Evolutionary conservation across 2,888 invertebrate genomes (phyloP).

Genomic region (Cerceris ruficornis): DNA sequence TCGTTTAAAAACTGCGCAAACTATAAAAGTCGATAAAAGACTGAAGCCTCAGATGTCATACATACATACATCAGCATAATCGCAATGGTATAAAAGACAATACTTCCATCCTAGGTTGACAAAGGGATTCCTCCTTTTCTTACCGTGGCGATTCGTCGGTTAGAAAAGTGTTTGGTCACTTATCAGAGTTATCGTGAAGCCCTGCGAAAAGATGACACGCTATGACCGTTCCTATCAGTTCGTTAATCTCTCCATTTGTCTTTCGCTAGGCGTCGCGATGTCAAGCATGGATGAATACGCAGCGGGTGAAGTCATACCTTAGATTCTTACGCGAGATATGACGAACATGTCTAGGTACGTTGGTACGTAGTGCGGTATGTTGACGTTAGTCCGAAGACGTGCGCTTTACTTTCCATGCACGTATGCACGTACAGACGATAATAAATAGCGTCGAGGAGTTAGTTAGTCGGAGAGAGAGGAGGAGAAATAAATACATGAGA

Average conservation of each 20-base stretch:
- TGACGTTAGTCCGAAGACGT: slow-evolving; percentile 59
- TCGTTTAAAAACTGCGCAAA: too few relatives aligned
- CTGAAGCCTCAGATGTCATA: too few relatives aligned
- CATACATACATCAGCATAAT: too few relatives aligned
- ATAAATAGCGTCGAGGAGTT: slow-evolving; percentile 70
- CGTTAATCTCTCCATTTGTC: slow-evolving; percentile 58
- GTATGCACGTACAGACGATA: slow-evolving; percentile 69
- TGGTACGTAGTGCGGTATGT: slow-evolving; percentile 46
- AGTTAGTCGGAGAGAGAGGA: slow-evolving; percentile 39
- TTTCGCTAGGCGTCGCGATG: slow-evolving; percentile 53
- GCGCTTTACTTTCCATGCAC: slow-evolving; percentile 68
- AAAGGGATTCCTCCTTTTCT: too few relatives aligned
- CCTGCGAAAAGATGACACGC: slow-evolving; percentile 33
- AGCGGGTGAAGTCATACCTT: slow-evolving; percentile 64
- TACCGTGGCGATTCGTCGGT: not conserved
- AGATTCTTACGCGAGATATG: slow-evolving; percentile 65
- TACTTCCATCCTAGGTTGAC: too few relatives aligned
- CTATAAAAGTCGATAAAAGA: too few relatives aligned
- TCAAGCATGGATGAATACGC: slow-evolving; percentile 61
- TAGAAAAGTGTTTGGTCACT: slow-evolving; percentile 31
- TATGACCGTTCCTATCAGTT: slow-evolving; percentile 45
- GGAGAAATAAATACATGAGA: slow-evolving; percentile 31
- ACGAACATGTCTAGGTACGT: slow-evolving; percentile 58
- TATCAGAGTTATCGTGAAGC: slow-evolving; percentile 28
- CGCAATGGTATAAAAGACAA: too few relatives aligned